phyloP scores from a whole-genome alignment of 2,113 vertebrate genomes.

The Motacilla alba region DNA sequence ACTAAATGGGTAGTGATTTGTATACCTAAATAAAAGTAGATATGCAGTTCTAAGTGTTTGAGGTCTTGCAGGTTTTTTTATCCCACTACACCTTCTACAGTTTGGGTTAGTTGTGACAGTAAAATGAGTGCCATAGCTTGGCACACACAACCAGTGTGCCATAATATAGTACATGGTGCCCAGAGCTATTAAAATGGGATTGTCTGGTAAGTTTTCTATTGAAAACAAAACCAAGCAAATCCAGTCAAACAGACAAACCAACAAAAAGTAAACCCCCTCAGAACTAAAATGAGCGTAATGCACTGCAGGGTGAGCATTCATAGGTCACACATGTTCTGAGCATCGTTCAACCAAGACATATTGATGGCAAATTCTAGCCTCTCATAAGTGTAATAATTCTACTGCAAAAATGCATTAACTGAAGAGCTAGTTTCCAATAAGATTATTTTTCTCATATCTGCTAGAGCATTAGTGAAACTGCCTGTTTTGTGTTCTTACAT shows the following conservation, averaged over 20 bases:
- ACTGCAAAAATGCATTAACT: background rate
- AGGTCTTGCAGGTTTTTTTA: background rate
- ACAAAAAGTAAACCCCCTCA: background rate
- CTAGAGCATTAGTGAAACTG: background rate
- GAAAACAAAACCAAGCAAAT: background rate
- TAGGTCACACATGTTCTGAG: background rate
- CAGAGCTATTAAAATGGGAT: background rate
- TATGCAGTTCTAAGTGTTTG: background rate
- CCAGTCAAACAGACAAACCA: background rate
- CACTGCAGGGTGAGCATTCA: background rate
- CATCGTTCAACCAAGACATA: background rate
- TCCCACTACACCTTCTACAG: background rate
- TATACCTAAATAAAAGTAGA: background rate
- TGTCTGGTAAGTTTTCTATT: background rate
- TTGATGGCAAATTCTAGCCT: background rate
- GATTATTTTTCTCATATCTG: background rate
- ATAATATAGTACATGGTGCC: background rate
- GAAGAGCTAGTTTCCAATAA: background rate
- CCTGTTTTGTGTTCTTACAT: background rate
- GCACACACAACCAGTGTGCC: background rate
- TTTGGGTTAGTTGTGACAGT: background rate
- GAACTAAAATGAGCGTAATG: background rate
- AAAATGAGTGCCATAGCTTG: background rate
- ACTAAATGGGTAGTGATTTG: background rate
- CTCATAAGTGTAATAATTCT: background rate